These are phyloP conservation scores for Nothobranchius kuhntae DNA, from an alignment of 2,113 vertebrate species.

Conservation along the genomic window DNA sequence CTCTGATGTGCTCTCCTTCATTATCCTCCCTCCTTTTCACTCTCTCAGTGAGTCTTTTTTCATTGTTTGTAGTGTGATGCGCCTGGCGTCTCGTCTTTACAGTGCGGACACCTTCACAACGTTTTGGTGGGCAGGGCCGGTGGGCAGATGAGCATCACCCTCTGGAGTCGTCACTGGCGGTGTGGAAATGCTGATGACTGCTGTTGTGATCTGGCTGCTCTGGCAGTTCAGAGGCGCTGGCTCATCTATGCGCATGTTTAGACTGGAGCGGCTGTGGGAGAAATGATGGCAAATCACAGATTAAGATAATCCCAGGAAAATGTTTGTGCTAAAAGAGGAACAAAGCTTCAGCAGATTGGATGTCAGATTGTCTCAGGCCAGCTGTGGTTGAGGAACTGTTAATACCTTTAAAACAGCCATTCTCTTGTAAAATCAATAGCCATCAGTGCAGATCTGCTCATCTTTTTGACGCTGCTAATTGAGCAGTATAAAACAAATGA, in stretches of 20 bases:
- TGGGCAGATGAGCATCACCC: conserved; percentile 76
- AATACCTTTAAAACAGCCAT: conserved; percentile 2
- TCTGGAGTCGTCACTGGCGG: conserved; percentile 89
- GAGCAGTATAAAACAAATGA: too few relatives aligned
- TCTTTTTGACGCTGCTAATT: too few relatives aligned
- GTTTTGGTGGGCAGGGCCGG: conserved; percentile 79
- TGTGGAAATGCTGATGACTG: conserved; percentile 98
- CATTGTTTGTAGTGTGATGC: background rate
- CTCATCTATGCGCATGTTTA: conserved; percentile 95
- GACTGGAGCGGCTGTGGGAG: conserved; percentile 91
- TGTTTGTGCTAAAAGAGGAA: background rate
- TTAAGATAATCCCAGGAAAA: conserved; percentile 18
- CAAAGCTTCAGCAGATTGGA: background rate
- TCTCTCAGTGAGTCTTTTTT: conserved; percentile 57
- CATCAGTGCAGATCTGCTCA: background rate
- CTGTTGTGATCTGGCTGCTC: conserved; percentile 92
- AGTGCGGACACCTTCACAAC: conserved; percentile 96
- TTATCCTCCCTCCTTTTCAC: conserved; percentile 38
- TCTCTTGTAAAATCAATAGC: background rate
- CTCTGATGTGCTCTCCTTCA: conserved; percentile 38
- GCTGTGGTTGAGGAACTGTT: background rate
- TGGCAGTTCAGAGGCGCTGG: conserved; percentile 92
- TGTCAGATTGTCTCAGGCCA: background rate
- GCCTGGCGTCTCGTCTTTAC: conserved; percentile 75
- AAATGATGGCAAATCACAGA: conserved; percentile 8